A percentile compares a stretch with the other conserved stretches of the same genome.
Conservation (phyloP, 1,140 invertebrate species). For the Macrosteles quadrilineatus region DNA sequence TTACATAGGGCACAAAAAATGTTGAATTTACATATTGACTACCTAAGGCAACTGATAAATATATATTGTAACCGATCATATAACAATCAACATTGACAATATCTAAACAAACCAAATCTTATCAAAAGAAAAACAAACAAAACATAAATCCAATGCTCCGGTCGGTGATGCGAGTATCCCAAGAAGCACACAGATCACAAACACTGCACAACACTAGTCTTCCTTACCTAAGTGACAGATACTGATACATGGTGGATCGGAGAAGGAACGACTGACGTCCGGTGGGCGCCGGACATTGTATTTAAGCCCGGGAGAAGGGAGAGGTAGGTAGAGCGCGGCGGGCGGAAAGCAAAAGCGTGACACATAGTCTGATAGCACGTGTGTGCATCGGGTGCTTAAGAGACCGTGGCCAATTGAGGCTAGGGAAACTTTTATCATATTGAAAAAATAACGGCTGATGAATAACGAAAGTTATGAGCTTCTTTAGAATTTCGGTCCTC, state of each 20-base stretch:
- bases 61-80: too few species aligned
- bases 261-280: background rate
- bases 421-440: slow-evolving; percentile 8
- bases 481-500: background rate
- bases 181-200: too few species aligned
- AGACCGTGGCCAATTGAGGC: slow-evolving; percentile 20
- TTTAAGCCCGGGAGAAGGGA: slow-evolving; percentile 12
- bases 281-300: slow-evolving; percentile 5
- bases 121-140: too few species aligned
- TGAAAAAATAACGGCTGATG: slow-evolving; percentile 23
- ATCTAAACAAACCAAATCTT: too few species aligned
- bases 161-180: too few species aligned
- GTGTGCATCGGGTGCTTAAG: slow-evolving; percentile 21
- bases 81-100: too few species aligned
- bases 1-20: too few species aligned
- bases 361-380: background rate
- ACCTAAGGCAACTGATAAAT: too few species aligned
- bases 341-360: slow-evolving; percentile 20
- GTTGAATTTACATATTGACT: too few species aligned
- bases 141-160: background rate
- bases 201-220: too few species aligned
- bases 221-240: too few species aligned
- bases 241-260: background rate
- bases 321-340: background rate
- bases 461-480: slow-evolving; percentile 17